These are phyloP conservation scores for Sinosuthora webbiana DNA, from an alignment of 2,113 vertebrate species.

Conservation along the genomic window DNA sequence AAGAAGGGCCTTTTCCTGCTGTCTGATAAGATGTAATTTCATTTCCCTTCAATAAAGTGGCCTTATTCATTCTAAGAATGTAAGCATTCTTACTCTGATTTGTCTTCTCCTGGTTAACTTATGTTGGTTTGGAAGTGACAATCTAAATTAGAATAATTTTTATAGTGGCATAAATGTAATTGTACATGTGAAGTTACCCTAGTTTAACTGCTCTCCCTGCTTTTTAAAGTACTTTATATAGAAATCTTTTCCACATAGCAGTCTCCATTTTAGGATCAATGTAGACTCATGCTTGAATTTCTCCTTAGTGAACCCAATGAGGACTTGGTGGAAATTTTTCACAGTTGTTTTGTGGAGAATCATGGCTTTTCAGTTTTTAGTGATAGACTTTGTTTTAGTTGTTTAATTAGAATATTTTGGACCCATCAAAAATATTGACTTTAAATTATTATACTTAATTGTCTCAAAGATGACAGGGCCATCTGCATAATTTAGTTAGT, in stretches of 20 bases:
- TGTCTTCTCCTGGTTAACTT: not conserved
- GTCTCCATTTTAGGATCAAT: not conserved
- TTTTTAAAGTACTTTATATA: not conserved
- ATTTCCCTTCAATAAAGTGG: not conserved
- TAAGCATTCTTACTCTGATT: not conserved
- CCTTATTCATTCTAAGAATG: not conserved
- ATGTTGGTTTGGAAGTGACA: not conserved
- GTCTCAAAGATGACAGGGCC: not conserved
- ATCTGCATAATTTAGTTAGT: not conserved
- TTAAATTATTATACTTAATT: not conserved
- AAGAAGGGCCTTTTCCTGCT: not conserved
- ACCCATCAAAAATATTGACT: not conserved
- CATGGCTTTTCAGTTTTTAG: not conserved
- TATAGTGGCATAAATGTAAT: not conserved
- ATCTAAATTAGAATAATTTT: not conserved
- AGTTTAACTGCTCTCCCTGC: not conserved
- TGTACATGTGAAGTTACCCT: not conserved
- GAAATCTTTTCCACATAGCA: not conserved
- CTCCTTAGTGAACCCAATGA: not conserved
- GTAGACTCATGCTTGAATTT: not conserved
- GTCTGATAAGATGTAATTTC: not conserved
- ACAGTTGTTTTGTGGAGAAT: not conserved
- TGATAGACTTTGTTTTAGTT: not conserved
- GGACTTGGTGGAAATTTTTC: not conserved
- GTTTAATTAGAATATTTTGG: not conserved